Percentiles rank a stretch among this genome's conserved stretches.
Conservation (phyloP, 1,140 invertebrate species). For the Bombus sibiricus region DNA sequence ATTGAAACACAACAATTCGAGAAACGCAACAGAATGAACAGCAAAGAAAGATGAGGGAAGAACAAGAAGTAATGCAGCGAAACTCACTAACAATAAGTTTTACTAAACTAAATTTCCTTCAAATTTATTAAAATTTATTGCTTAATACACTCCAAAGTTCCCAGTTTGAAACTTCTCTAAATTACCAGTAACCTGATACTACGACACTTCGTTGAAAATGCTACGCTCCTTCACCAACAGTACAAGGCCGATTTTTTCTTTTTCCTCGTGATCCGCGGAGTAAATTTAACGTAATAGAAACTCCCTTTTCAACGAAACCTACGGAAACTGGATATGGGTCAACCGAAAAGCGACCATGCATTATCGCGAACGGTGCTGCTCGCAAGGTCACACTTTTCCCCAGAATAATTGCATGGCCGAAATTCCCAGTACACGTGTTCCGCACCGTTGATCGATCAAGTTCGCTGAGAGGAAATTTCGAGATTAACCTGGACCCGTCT, state of each 20-base stretch:
- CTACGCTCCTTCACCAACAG: neutral
- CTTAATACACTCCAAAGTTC: neutral
- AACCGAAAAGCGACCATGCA: neutral
- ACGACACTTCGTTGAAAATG: neutral
- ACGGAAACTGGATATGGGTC: constrained; percentile 16
- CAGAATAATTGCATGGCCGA: constrained; percentile 24
- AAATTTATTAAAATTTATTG: neutral
- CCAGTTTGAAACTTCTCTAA: neutral
- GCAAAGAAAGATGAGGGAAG: neutral
- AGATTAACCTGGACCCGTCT: constrained; percentile 1
- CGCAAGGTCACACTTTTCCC: neutral
- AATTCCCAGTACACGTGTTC: constrained; percentile 16
- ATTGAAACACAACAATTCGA: neutral
- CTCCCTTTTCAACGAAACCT: neutral
- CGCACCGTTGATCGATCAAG: constrained; percentile 10
- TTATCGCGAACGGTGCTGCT: neutral
- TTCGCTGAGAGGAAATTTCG: constrained; percentile 21
- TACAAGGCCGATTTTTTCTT: neutral
- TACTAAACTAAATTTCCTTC: neutral
- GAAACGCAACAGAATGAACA: neutral
- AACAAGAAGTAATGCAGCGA: neutral
- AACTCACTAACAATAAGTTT: neutral
- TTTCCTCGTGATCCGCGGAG: neutral
- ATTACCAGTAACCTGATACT: neutral
- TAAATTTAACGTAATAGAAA: neutral